These are phyloP conservation scores for Tigriopus californicus DNA, from an alignment of 2,888 invertebrate species.

Conservation along the genomic window DNA sequence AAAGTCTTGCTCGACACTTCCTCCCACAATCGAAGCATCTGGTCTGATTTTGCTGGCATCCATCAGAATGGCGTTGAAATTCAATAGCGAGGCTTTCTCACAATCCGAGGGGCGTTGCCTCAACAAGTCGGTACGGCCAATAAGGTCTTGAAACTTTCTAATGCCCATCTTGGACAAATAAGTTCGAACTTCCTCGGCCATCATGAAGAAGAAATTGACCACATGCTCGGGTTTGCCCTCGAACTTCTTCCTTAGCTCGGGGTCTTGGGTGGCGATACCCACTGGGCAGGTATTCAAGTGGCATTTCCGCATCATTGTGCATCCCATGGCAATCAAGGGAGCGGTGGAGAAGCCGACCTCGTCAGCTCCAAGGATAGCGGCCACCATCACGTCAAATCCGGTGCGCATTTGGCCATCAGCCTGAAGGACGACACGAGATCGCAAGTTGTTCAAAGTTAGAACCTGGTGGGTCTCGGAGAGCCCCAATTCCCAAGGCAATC, in stretches of 20 bases:
- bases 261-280: slow-evolving; percentile 97
- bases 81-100: slow-evolving; percentile 62
- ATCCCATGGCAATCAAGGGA: slow-evolving; percentile 89
- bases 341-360: slow-evolving; percentile 98
- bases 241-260: slow-evolving; percentile 80
- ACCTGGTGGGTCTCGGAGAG: slow-evolving; percentile 97
- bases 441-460: slow-evolving; percentile 71
- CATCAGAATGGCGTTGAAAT: slow-evolving; percentile 64
- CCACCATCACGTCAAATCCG: slow-evolving; percentile 87
- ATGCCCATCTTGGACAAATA: slow-evolving; percentile 84
- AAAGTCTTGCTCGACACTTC: slow-evolving; percentile 68
- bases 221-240: slow-evolving; percentile 94
- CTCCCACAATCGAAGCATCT: slow-evolving; percentile 71
- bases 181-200: slow-evolving; percentile 86
- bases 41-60: slow-evolving; percentile 78
- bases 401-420: slow-evolving; percentile 47
- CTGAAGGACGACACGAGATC: slow-evolving; percentile 80
- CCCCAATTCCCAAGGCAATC: slow-evolving; percentile 95
- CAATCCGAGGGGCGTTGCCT: slow-evolving; percentile 32
- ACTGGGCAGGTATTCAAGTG: slow-evolving; percentile 98
- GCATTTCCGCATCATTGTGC: slow-evolving; percentile 99
- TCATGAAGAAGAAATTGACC: slow-evolving; percentile 87
- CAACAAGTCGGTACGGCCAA: slow-evolving; percentile 76
- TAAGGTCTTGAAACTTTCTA: slow-evolving; percentile 64
- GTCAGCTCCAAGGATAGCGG: slow-evolving; percentile 87